phyloP scores from a whole-genome alignment of 2,888 invertebrate genomes.

The Ischnura elegans region DNA sequence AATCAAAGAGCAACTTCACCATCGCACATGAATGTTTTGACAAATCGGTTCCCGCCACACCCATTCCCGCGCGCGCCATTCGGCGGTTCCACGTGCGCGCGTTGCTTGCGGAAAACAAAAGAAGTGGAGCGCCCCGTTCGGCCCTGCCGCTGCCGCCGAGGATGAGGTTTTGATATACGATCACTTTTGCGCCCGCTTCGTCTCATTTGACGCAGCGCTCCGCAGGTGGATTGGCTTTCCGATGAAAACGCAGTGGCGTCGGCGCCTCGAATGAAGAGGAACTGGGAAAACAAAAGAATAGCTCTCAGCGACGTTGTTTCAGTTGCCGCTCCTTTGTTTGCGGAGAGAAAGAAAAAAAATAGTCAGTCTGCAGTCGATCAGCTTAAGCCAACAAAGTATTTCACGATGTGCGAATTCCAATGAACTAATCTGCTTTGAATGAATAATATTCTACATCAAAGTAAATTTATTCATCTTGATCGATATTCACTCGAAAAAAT shows the following conservation, averaged over 20 bases:
- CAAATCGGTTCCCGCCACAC: not conserved
- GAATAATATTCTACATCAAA: too few species aligned
- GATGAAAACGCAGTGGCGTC: not conserved
- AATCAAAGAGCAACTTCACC: not conserved
- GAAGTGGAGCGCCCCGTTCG: not conserved
- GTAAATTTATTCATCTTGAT: too few species aligned
- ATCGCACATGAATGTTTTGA: not conserved
- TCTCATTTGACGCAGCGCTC: not conserved
- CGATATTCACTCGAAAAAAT: too few species aligned
- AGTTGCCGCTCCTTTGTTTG: not conserved
- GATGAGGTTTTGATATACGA: slow-evolving; percentile 1
- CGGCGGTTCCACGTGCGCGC: not conserved
- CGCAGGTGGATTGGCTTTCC: not conserved
- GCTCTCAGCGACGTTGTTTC: not conserved
- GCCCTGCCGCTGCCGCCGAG: not conserved
- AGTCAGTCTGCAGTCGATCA: too few species aligned
- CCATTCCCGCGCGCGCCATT: not conserved
- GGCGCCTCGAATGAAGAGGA: not conserved
- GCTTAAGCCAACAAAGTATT: too few species aligned
- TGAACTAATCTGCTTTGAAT: too few species aligned
- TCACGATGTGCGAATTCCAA: too few species aligned
- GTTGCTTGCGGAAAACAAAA: not conserved
- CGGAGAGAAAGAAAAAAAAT: too few species aligned
- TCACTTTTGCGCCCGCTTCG: not conserved
- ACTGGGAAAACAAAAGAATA: not conserved